phyloP scores from a whole-genome alignment of 2,888 invertebrate genomes.

The Torymus texanus region DNA sequence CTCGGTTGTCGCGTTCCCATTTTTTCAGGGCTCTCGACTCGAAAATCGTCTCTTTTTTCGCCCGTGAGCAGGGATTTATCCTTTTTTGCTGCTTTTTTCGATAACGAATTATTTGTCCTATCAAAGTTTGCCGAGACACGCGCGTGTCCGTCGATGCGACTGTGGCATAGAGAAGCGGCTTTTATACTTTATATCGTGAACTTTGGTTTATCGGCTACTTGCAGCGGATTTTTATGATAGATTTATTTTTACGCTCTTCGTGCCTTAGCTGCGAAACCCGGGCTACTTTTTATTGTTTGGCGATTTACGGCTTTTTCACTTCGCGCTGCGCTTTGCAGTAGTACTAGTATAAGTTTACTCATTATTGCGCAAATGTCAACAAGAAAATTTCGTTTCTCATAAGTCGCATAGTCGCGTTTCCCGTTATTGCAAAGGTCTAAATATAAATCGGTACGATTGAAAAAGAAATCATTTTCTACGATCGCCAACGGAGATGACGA shows the following conservation, averaged over 20 bases:
- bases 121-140: conserved; percentile 15
- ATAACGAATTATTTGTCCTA: conserved; percentile 16
- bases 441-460: too few species aligned
- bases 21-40: neutral
- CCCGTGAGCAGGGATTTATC: neutral
- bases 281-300: neutral
- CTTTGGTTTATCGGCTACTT: conserved; percentile 30
- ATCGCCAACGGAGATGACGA: too few species aligned
- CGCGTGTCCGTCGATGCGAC: neutral
- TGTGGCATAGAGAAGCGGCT: neutral
- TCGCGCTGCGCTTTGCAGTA: neutral
- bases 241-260: conserved; percentile 14
- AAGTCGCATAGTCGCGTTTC: too few species aligned
- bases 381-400: too few species aligned
- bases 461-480: too few species aligned
- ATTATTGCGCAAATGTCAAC: too few species aligned
- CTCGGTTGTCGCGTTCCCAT: neutral
- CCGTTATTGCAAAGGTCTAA: too few species aligned
- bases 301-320: neutral
- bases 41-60: neutral
- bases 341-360: too few species aligned
- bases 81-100: neutral
- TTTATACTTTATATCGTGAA: conserved; percentile 26
- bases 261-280: neutral
- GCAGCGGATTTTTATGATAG: conserved; percentile 9